These are phyloP conservation scores for Xanthia icteritia DNA, from an alignment of 2,888 invertebrate genomes.

Conservation along the genomic window DNA sequence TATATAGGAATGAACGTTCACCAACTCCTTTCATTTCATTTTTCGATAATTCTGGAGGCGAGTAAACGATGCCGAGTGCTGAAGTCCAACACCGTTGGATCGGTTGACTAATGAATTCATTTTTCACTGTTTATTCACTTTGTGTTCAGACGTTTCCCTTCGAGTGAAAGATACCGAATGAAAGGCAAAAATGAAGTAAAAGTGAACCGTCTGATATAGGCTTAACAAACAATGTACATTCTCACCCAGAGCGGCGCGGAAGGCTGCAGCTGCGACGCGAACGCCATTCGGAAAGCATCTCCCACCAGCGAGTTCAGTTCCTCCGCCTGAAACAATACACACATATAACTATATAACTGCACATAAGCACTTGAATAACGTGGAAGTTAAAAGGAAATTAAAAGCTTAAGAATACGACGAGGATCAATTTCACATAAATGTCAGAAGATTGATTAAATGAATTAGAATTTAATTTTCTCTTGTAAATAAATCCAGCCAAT, in stretches of 20 bases:
- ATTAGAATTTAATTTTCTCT: too few species aligned
- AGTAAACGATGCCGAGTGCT: too few species aligned
- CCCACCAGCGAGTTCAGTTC: slow-evolving; percentile 96
- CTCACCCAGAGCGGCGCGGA: slow-evolving; percentile 93
- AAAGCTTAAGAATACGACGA: not conserved
- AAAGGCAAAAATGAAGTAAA: not conserved
- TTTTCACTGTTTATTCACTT: not conserved
- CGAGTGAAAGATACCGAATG: not conserved
- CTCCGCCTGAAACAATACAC: slow-evolving; percentile 92
- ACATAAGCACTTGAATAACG: not conserved
- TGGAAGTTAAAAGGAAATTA: not conserved
- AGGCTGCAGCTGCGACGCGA: slow-evolving; percentile 95
- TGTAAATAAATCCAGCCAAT: not conserved
- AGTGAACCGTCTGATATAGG: not conserved
- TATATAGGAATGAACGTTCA: not conserved
- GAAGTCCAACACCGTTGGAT: not conserved
- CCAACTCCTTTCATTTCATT: not conserved
- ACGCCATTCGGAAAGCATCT: slow-evolving; percentile 98
- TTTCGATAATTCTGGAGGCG: not conserved
- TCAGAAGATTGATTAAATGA: too few species aligned
- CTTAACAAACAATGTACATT: too few species aligned
- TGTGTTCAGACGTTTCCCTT: too few species aligned
- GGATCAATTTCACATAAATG: not conserved
- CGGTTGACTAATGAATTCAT: not conserved
- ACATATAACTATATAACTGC: not conserved